Evolutionary conservation across 2,797 vertebrate genomes (phyloP), one percentile per base, ranked within the genome.

Genomic region (Kryptolebias ocellatus): DNA sequence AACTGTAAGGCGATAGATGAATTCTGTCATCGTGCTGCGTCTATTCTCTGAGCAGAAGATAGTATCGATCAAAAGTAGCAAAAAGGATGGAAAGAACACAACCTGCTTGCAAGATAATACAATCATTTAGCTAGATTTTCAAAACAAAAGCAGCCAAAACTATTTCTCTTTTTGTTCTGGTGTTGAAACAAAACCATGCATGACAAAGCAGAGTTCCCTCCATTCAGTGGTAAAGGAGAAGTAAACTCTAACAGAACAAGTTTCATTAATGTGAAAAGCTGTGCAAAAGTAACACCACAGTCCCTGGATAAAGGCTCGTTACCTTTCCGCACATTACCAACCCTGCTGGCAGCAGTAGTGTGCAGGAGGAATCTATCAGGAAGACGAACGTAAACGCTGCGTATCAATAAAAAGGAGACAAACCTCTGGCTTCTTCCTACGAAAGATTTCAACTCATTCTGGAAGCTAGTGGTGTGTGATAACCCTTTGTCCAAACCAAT

Each of bases 61-160:
- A 46, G 72, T 17, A 39, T 20, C 45, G 65, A 71, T 57, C 70
- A 77, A 85, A 87, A 89, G 86, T 83, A 89, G 87, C 82, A 74
- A 62, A 71, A 59, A 78, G 47, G 67, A 71, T 63, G 69, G 58
- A 8, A 77, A 64, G 74, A 66, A 82, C 77, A 81, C 60, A 62
- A 85, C 84, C 79, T 80, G 81, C 83, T 84, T 61, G 79, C 47
- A 76, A 8, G 53, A 75, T 24, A 68, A 77, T 91, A 91, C 89
- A 91, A 92, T 92, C 89, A 88, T 89, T 24, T 64, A 84, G 88
- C 86, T 87, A 84, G 80, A 80, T 82, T 16, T 55, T 8, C 64
- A 72, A 76, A 67, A 67, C 60, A 34, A 56, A 67, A 78, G 56
- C 70, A 76, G 72, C 61, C 60, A 10, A 70, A 72, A 64, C 45